phyloP scores from a whole-genome alignment of 1,140 invertebrate genomes.

The Drusus annulatus region DNA sequence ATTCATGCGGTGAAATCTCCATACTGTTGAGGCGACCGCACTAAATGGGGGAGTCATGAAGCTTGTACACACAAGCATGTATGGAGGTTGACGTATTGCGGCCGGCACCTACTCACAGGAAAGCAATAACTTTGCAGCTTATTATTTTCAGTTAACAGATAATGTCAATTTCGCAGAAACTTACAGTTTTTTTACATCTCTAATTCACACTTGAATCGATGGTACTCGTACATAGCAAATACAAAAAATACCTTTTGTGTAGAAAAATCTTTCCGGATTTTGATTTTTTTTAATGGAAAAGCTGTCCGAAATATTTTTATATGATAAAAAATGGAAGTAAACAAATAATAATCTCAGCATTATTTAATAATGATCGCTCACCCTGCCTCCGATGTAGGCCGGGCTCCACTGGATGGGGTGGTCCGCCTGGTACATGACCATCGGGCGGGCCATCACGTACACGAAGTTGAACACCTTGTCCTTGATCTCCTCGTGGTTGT shows the following conservation, averaged over 20 bases:
- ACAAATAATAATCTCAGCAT: not conserved
- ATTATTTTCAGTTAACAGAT: too few relatives aligned
- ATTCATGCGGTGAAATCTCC: not conserved
- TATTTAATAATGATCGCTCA: constrained; percentile 65
- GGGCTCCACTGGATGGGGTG: constrained; percentile 94
- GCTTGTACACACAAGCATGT: too few relatives aligned
- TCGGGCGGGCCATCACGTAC: constrained; percentile 90
- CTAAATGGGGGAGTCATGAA: not conserved
- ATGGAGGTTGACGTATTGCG: not conserved
- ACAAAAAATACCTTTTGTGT: too few relatives aligned
- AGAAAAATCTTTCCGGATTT: too few relatives aligned
- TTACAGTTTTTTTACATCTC: too few relatives aligned
- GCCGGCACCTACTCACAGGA: not conserved
- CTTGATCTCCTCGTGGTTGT: constrained; percentile 85
- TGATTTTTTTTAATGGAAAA: too few relatives aligned
- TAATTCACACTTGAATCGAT: too few relatives aligned
- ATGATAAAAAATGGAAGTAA: too few relatives aligned
- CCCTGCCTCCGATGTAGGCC: constrained; percentile 89
- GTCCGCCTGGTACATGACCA: constrained; percentile 91
- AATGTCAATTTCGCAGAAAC: not conserved
- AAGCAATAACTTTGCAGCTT: too few relatives aligned
- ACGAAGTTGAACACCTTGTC: constrained; percentile 93
- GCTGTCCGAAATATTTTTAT: too few relatives aligned
- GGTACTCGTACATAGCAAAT: too few relatives aligned
- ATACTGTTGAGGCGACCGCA: not conserved